phyloP scores from a whole-genome alignment of 2,113 vertebrate genomes.

The Corvus moneduloides region DNA sequence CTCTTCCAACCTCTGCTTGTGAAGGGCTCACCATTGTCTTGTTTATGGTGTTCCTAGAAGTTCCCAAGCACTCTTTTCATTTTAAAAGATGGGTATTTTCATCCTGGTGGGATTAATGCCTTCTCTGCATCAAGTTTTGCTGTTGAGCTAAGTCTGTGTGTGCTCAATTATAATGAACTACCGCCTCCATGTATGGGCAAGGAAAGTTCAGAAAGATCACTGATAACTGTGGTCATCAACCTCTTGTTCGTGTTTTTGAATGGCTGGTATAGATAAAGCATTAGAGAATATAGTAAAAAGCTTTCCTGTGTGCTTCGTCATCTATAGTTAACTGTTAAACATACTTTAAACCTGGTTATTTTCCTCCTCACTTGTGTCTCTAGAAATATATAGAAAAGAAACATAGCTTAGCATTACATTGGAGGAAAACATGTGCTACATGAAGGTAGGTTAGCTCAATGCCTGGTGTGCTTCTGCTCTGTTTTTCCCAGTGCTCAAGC shows the following conservation, averaged over 20 bases:
- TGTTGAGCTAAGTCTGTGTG: neutral
- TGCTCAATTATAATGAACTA: neutral
- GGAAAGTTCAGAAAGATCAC: neutral
- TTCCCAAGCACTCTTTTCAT: neutral
- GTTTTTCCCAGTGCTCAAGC: neutral
- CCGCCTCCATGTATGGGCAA: neutral
- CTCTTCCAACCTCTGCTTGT: neutral
- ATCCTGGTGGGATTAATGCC: neutral
- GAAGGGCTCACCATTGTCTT: neutral
- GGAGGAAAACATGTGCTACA: neutral
- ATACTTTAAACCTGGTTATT: neutral
- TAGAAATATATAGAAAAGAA: neutral
- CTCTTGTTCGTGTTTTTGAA: neutral
- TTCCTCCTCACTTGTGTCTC: neutral
- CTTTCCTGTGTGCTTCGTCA: neutral
- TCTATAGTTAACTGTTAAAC: neutral
- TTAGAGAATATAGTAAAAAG: neutral
- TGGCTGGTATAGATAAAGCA: neutral
- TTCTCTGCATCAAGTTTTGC: neutral
- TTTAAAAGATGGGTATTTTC: neutral
- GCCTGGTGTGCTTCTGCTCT: neutral
- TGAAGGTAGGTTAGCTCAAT: neutral
- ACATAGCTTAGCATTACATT: neutral
- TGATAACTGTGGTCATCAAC: neutral
- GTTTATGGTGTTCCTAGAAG: neutral